These are phyloP conservation scores for Bos indicus DNA, from an alignment of 2,113 vertebrate genomes.

Conservation along the genomic window DNA sequence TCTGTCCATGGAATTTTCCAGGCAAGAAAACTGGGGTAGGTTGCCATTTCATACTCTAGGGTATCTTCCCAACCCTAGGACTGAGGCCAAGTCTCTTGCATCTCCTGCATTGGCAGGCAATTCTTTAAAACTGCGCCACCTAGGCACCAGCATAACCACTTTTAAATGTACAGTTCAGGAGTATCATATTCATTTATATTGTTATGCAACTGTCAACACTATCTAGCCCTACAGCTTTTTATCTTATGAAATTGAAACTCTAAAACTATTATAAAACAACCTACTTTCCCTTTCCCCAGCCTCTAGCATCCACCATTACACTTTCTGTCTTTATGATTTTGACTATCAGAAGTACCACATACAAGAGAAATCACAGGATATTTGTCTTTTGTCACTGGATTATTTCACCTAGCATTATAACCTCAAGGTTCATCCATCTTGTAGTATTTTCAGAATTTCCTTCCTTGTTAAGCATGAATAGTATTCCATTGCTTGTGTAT, in stretches of 20 bases:
- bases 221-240: not conserved
- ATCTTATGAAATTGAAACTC: not conserved
- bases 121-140: not conserved
- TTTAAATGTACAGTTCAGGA: not conserved
- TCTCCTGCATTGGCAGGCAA: rapidly evolving
- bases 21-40: not conserved
- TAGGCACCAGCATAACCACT: not conserved
- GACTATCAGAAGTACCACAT: not conserved
- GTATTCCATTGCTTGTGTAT: not conserved
- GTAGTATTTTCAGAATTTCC: not conserved
- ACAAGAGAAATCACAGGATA: not conserved
- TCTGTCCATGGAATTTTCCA: not conserved
- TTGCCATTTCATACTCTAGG: not conserved
- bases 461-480: not conserved
- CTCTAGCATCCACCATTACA: not conserved
- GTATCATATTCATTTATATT: not conserved
- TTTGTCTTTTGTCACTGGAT: not conserved
- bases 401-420: not conserved
- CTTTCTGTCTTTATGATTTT: not conserved
- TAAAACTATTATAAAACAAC: not conserved
- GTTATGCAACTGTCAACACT: not conserved
- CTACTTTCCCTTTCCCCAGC: not conserved
- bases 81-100: not conserved
- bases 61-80: not conserved
- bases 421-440: not conserved